Evolutionary conservation across 92 coral and sea anemone species (phyloP).

Genomic region (Epizoanthus ramosus): DNA sequence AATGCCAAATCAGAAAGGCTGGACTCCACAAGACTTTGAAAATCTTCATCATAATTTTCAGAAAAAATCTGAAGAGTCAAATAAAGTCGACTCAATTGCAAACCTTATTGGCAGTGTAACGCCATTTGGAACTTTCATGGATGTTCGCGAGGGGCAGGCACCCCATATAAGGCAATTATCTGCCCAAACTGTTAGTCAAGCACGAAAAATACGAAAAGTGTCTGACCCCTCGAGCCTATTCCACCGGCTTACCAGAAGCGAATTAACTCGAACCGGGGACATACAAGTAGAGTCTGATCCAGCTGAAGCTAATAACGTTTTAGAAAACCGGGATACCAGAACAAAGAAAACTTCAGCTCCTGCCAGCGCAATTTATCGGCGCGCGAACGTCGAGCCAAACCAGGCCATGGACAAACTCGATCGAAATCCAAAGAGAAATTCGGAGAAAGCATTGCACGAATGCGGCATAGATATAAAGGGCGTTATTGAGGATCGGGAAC

Average conservation of each 20-base stretch:
- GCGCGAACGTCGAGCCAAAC: no score
- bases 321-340: background rate
- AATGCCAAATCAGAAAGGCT: background rate
- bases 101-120: background rate
- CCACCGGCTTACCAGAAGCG: background rate
- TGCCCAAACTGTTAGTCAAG: background rate
- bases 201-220: background rate
- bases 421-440: background rate
- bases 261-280: no score
- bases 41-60: background rate
- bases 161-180: background rate
- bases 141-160: background rate
- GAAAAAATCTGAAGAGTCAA: background rate
- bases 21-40: background rate
- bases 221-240: background rate
- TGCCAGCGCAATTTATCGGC: background rate
- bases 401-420: background rate
- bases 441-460: background rate
- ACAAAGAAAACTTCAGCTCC: background rate
- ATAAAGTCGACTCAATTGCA: background rate
- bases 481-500: background rate
- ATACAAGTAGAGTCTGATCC: no score
- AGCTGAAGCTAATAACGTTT: background rate
- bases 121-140: background rate
- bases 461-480: background rate